A percentile compares a stretch with the other conserved stretches of the same genome.
These are phyloP conservation scores for Globodera rostochiensis DNA, from an alignment of 1,140 invertebrate genomes.

Conservation along the genomic window DNA sequence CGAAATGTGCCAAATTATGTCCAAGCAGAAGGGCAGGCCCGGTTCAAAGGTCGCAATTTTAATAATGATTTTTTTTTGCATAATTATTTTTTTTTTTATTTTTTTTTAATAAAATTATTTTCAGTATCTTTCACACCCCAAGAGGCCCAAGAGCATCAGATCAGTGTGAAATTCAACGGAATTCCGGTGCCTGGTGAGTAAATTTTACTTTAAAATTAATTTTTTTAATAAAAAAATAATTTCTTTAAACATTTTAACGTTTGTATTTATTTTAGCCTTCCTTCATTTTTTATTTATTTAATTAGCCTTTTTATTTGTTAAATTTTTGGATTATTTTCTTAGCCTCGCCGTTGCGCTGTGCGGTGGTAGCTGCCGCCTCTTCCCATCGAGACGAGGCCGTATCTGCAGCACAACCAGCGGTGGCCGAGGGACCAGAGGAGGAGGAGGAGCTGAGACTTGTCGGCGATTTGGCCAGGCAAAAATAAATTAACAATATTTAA, in stretches of 20 bases:
- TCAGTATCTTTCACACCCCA: slow-evolving; percentile 92
- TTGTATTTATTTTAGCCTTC: no score
- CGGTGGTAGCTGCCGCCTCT: slow-evolving; percentile 71
- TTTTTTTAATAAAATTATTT: background rate
- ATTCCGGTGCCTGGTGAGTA: slow-evolving; percentile 81
- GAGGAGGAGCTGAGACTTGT: slow-evolving; percentile 51
- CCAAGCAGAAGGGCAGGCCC: slow-evolving; percentile 92
- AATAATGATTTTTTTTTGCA: no score
- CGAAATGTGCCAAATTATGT: slow-evolving; percentile 98
- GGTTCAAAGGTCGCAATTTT: slow-evolving; percentile 71
- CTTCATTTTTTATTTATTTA: no score
- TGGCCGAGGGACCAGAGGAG: slow-evolving; percentile 24
- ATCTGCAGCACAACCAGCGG: slow-evolving; percentile 20
- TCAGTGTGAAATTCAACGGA: slow-evolving; percentile 91
- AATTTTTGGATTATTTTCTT: slow-evolving; percentile 8
- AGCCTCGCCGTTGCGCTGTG: slow-evolving; percentile 69
- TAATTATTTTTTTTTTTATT: no score
- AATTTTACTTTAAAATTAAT: no score
- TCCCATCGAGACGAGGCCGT: slow-evolving; percentile 69
- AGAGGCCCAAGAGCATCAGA: slow-evolving; percentile 74
- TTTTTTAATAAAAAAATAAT: no score
- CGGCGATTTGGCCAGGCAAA: slow-evolving; percentile 46
- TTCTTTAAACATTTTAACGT: no score
- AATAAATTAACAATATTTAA: no score
- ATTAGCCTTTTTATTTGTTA: background rate